Evolutionary conservation across 2,888 invertebrate species (phyloP), one percentile per base, ranked within the genome.

Genomic region (Euzetes globulus): DNA sequence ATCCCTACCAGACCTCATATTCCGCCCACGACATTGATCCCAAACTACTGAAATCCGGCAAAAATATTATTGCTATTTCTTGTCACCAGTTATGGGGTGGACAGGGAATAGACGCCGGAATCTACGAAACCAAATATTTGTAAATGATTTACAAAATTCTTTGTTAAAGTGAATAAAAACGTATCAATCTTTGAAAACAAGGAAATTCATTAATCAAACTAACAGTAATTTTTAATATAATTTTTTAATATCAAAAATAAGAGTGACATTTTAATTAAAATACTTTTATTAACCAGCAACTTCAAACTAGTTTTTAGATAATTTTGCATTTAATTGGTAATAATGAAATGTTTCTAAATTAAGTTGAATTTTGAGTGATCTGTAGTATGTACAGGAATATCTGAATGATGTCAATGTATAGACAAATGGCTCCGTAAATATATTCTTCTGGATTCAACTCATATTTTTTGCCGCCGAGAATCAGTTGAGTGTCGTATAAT

Each of bases 401-500:
- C 33, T 33, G 60, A 60, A 60, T 60, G 60, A 60, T 60, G n/a
- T 60, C 60, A 4, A 60, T 11, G 13, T 60, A 60, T 15, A 60
- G 60, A 29, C 9, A 27, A 33, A 60, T n/a, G 6, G 33, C 29
- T 25, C 17, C 60, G 33, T 27, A 22, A n/a, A 60, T n/a, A 17
- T 60, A 60, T 33, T 60, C 60, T 60, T 60, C 60, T 15, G 60
- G 60, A 60, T 17, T 60, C 60, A 60, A 11, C n/a, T 60, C 33
- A n/a, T 60, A 33, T n/a, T 60, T 60, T 29, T 29, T 60, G 17
- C 60, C 60, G 60, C 60, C 60, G 17, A 60, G 29, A 29, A 60
- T 60, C 17, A 60, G 33, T 60, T 60, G 60, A n/a, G 60, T 60
- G 33, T 60, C 60, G 60, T 60, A 29, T 60, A 60, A n/a, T 15